phyloP scores from a whole-genome alignment of 2,888 invertebrate genomes.

The Ornithoptera alexandrae region DNA sequence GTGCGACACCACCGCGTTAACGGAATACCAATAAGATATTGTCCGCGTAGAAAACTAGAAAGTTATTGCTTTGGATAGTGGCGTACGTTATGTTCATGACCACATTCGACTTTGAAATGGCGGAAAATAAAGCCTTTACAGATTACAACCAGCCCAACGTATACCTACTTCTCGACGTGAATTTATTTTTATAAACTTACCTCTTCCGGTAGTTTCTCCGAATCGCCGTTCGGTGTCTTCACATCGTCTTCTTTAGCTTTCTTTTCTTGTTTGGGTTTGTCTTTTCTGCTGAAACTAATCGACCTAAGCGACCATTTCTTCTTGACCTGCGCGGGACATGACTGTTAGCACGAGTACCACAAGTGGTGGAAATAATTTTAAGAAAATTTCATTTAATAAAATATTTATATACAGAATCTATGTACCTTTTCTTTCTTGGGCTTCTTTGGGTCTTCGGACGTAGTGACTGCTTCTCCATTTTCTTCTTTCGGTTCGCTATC shows the following conservation, averaged over 20 bases:
- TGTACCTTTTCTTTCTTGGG: slow-evolving; percentile 83
- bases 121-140: slow-evolving; percentile 21
- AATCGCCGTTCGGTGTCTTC: slow-evolving; percentile 80
- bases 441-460: slow-evolving; percentile 78
- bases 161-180: background rate
- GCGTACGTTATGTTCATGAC: slow-evolving; percentile 30
- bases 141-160: slow-evolving; percentile 3
- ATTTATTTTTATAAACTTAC: slow-evolving; percentile 59
- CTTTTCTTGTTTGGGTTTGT: slow-evolving; percentile 90
- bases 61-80: slow-evolving; percentile 46
- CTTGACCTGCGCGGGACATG: slow-evolving; percentile 81
- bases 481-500: slow-evolving; percentile 67
- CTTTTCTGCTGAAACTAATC: slow-evolving; percentile 92
- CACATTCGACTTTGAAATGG: slow-evolving; percentile 34
- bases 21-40: slow-evolving; percentile 48
- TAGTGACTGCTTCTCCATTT: slow-evolving; percentile 60
- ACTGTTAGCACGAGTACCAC: slow-evolving; percentile 47
- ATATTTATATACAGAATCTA: background rate
- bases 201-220: slow-evolving; percentile 83
- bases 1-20: slow-evolving; percentile 38
- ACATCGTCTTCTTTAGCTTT: slow-evolving; percentile 78
- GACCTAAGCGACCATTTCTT: slow-evolving; percentile 95
- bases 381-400: too few species aligned
- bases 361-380: slow-evolving; percentile 44
- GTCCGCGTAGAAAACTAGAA: slow-evolving; percentile 47